These are phyloP conservation scores for Holocentrus rufus DNA, from an alignment of 2,797 vertebrate genomes.

Conservation along the genomic window DNA sequence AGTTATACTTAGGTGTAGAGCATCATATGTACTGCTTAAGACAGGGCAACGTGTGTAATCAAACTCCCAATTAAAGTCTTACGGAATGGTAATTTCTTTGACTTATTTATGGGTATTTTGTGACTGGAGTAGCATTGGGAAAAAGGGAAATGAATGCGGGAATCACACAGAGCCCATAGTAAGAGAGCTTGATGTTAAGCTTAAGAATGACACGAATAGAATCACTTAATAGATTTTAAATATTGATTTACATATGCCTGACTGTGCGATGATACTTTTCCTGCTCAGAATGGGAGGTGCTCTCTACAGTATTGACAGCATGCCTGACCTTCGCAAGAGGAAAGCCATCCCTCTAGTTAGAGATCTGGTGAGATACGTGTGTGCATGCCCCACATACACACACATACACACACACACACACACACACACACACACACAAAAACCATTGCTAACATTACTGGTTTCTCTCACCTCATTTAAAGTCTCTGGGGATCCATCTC, in stretches of 20 bases:
- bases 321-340: conserved; percentile 97
- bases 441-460: conserved; percentile 14
- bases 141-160: conserved; percentile 8
- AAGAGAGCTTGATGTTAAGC: conserved; percentile 12
- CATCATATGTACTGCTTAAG: conserved; percentile 44
- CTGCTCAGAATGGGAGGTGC: conserved; percentile 91
- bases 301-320: conserved; percentile 98
- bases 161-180: conserved; percentile 12
- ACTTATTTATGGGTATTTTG: background rate
- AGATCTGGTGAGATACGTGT: conserved; percentile 89
- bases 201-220: conserved; percentile 12
- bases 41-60: conserved; percentile 36
- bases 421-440: conserved; percentile 6
- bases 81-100: background rate
- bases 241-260: conserved; percentile 5
- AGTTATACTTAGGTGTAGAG: conserved; percentile 37
- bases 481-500: background rate
- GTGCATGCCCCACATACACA: background rate
- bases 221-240: background rate
- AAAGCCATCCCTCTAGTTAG: conserved; percentile 95
- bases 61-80: conserved; percentile 43
- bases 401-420: conserved; percentile 22
- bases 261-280: conserved; percentile 32
- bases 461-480: conserved; percentile 10
- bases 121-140: conserved; percentile 25